Evolutionary conservation across 2,888 invertebrate species (phyloP), one percentile per base, ranked within the genome.

Genomic region (Perizoma flavofasciatum): DNA sequence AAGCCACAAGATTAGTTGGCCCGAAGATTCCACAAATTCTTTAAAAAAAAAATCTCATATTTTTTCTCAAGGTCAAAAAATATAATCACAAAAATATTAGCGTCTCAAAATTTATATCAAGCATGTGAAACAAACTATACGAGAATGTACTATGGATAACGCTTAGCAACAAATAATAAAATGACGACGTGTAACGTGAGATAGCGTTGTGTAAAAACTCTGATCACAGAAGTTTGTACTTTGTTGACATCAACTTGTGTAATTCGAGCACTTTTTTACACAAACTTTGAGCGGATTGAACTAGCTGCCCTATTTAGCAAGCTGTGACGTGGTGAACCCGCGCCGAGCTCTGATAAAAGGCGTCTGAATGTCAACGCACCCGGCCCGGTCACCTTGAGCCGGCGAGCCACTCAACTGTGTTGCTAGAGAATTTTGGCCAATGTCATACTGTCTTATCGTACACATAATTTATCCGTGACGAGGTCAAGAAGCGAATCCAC

Each of bases 331-430:
- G 73, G 75, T 75, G 78, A 76, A 77, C 75, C 73, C 79, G 77
- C 73, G 70, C 69, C 70, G 72, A 74, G 73, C 74, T 77, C 79
- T 79, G 82, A 84, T 85, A 86, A 83, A 69, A 86, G 86, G 78
- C 86, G 86, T 88, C 87, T 88, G 86, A 89, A 89, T 88, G 89
- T 89, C 88, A 87, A 85, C 88, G 88, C 79, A 83, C 85, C 80
- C 81, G 78, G 66, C 65, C 70, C 86, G 88, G 88, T 89, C 89
- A 89, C 89, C 89, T 88, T 89, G 89, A 77, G 77, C 69, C 75
- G 71, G 69, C 75, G 73, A 72, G 74, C 75, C 72, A 74, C 76
- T 77, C 75, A 77, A 78, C 75, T 77, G 74, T 75, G 75, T 68
- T 67, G 71, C 76, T 76, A 77, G 78, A 81, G 78, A 84, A 85